Base-by-base conservation (phyloP, 2,888 invertebrate species). In the Drosophila neoperkinsi region DNA sequence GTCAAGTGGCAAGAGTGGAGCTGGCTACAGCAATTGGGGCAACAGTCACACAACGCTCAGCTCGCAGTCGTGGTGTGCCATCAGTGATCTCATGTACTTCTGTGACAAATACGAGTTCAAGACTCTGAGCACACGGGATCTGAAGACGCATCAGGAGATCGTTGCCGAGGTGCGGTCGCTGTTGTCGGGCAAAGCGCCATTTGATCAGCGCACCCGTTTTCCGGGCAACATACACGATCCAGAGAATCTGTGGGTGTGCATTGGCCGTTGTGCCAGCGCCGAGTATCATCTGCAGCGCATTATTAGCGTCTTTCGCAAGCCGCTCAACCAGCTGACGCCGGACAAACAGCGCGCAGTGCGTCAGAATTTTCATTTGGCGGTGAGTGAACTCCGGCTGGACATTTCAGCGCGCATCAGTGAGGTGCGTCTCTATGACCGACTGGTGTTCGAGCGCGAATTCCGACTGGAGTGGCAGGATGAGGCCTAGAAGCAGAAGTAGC, bases 61-160 rank as follows among this genome's bases (percentile, higher is more conserved):
- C 55, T 75, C 87, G 10, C 86, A 81, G 69, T 74, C 91, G 5
- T 92, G 91, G 92, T 91, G 90, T 50, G 91, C 91, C 51, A 84
- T 92, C 64, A 89, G 91, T 18, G 92, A 92, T 63, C 82, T 92
- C 31, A 92, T 92, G 81, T 79, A 78, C 33, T 92, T 92, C 67
- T 92, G 91, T 68, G 91, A 92, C 80, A 92, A 90, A 79, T 90
- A 92, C 74, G 91, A 92, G 73, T 92, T 89, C 71, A 90, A 88
- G 65, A 82, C 91, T 6, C 69, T 92, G 9, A 88, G 85, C 49
- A 80, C 87, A 2, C 73, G 80, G 5, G 91, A 91, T 34, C 74
- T 81, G 21, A 84, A 79, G 74, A 81, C 86, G 5, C 92, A 92
- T 34, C 86, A 84, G 72, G 82, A 77, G 61, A 92, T 92, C 41